Base-by-base conservation (phyloP, 2,888 invertebrate species). In the Myopa tessellatipennis region DNA sequence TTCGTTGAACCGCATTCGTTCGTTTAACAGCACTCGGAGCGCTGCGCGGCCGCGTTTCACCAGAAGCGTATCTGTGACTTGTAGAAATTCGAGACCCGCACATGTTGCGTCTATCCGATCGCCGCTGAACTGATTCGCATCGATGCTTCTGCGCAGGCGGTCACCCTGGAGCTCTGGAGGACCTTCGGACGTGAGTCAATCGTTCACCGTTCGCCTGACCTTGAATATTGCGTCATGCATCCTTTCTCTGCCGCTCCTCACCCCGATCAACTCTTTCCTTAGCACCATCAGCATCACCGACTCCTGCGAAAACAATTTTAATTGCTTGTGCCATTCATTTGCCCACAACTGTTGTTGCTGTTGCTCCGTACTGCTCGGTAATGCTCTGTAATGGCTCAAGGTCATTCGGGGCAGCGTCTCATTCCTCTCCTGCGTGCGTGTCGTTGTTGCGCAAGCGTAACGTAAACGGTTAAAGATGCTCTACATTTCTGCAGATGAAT, bases 71-170 rank as follows among this genome's bases (percentile, higher is more conserved):
- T 16, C 55, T 14, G 65, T 36, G 14, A 14, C 50, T 50, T 34
- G 18, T 68, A 69, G 69, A 60, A 75, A 60, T 45, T 14, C 36
- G 69, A 75, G 69, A 50, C 68, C 18, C 58, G 65, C 74, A 75
- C 75, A 75, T 75, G 45, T 75, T 75, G 75, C 69, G 61, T 36
- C 45, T 38, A 75, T 55, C 40, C 75, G 58, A 55, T 69, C 75
- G 69, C 60, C 50, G 68, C 60, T 61, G 55, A 75, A 75, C 75
- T 75, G 75, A 75, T 75, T 69, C 58, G 58, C 75, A 45, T 75
- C 60, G n/a, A 40, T 40, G 10, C 4, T n/a, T 4, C n/a, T 34
- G 26, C 8, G 34, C 40, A 52, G 50, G 26, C 52, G 36, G 6
- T 45, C 69, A 69, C n/a, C 75, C 75, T 40, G 0, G 14, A 16